Percentiles rank a stretch among this genome's conserved stretches.
Evolutionary conservation across 2,113 vertebrate genomes (phyloP).

Genomic region (Otolemur garnettii): DNA sequence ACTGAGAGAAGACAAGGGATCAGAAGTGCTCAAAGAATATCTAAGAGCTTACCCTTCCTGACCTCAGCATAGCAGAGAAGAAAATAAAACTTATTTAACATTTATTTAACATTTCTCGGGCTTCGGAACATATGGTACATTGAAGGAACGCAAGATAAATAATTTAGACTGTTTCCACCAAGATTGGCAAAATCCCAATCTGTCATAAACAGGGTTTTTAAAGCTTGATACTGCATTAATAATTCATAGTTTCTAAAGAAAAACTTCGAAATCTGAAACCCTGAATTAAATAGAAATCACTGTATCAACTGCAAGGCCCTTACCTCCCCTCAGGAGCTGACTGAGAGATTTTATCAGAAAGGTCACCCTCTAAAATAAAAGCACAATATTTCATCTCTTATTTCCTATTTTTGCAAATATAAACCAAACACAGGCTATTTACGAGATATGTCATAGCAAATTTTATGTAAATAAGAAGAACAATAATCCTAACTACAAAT

Average conservation of each 20-base stretch:
- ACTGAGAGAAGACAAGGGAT: conserved; percentile 66
- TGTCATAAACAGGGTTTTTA: conserved; percentile 87
- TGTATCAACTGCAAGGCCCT: conserved; percentile 61
- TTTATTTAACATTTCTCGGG: conserved; percentile 87
- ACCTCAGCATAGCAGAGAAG: conserved; percentile 81
- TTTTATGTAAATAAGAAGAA: conserved; percentile 46
- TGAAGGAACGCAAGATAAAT: conserved; percentile 88
- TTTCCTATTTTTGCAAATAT: conserved; percentile 61
- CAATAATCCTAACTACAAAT: neutral
- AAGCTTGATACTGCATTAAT: conserved; percentile 87
- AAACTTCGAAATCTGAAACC: conserved; percentile 82
- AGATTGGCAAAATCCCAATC: conserved; percentile 87
- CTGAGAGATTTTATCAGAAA: conserved; percentile 56
- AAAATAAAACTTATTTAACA: conserved; percentile 86
- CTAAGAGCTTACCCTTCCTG: conserved; percentile 84
- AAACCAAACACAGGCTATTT: conserved; percentile 41
- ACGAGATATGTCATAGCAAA: conserved; percentile 15
- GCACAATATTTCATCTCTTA: neutral
- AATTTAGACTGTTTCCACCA: conserved; percentile 87
- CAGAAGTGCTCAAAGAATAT: conserved; percentile 83
- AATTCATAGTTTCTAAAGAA: conserved; percentile 86
- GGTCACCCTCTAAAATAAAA: conserved; percentile 67
- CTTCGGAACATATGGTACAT: conserved; percentile 84
- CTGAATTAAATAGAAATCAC: conserved; percentile 74
- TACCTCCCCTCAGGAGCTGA: conserved; percentile 52